Conservation (phyloP, 2,113 vertebrate species). For the Spea bombifrons region DNA sequence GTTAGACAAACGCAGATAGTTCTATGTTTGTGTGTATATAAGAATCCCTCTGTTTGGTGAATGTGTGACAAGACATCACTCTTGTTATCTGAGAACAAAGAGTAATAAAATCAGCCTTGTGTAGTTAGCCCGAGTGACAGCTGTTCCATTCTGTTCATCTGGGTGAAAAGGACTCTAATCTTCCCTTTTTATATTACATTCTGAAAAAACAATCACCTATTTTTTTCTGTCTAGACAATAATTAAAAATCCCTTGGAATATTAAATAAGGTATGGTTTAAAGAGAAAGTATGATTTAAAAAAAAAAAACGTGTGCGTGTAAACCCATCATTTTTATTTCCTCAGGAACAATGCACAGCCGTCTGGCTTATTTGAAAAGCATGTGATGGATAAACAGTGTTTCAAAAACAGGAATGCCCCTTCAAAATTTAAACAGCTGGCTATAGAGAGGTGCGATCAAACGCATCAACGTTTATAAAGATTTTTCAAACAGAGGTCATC, state of each 20-base stretch:
- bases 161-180: slow-evolving; percentile 4
- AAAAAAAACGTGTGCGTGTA: no score
- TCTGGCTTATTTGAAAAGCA: no score
- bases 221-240: not conserved
- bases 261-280: not conserved
- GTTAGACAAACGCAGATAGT: not conserved
- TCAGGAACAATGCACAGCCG: not conserved
- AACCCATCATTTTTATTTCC: not conserved
- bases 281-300: no score
- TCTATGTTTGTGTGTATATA: not conserved
- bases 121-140: slow-evolving; percentile 14
- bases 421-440: no score
- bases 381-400: no score
- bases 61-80: not conserved
- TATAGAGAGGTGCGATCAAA: no score
- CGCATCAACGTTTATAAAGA: no score
- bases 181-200: slow-evolving; percentile 4
- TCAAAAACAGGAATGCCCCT: no score
- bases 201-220: no score
- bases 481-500: no score
- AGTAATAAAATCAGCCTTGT: slow-evolving; percentile 11
- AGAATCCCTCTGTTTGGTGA: slow-evolving; percentile 5
- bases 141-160: slow-evolving; percentile 24
- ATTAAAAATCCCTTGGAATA: slow-evolving; percentile 1
- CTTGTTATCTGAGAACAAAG: slow-evolving; percentile 29